phyloP scores from a whole-genome alignment of 53 echinoderm and acorn worm genomes.

The Patiria pectinifera region DNA sequence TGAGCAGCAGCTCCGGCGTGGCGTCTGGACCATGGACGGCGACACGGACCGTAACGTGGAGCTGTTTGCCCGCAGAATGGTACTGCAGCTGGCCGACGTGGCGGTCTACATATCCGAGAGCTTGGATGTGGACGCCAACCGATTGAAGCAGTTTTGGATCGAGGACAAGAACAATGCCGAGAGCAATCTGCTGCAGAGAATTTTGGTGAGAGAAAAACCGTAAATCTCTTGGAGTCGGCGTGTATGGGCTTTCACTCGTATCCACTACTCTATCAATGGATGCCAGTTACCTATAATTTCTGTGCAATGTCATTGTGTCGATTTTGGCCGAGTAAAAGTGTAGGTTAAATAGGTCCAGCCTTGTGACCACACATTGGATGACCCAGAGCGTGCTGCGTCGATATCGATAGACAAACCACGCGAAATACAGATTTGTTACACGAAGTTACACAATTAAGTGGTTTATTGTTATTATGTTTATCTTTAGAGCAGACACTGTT shows the following conservation, averaged over 20 bases:
- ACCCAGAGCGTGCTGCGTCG: neutral
- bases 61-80: constrained; percentile 67
- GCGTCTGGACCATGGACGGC: constrained; percentile 70
- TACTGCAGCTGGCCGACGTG: constrained; percentile 79
- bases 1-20: constrained; percentile 66
- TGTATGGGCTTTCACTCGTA: too few relatives aligned
- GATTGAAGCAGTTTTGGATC: constrained; percentile 56
- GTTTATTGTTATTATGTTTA: too few relatives aligned
- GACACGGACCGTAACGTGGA: constrained; percentile 69
- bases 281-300: too few relatives aligned
- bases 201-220: constrained; percentile 3
- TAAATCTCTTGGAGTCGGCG: too few relatives aligned
- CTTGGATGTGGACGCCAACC: constrained; percentile 33
- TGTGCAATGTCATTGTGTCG: too few relatives aligned
- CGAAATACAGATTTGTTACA: too few relatives aligned
- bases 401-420: neutral
- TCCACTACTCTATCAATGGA: too few relatives aligned
- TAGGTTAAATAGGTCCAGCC: too few relatives aligned
- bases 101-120: constrained; percentile 66
- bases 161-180: constrained; percentile 65
- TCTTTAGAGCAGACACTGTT: too few relatives aligned
- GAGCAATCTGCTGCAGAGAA: constrained; percentile 26
- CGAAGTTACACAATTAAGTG: too few relatives aligned
- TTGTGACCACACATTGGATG: too few relatives aligned
- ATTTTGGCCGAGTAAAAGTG: too few relatives aligned